Evolutionary conservation across 2,113 vertebrate species (phyloP).

Genomic region (Microcebus griseorufus): DNA sequence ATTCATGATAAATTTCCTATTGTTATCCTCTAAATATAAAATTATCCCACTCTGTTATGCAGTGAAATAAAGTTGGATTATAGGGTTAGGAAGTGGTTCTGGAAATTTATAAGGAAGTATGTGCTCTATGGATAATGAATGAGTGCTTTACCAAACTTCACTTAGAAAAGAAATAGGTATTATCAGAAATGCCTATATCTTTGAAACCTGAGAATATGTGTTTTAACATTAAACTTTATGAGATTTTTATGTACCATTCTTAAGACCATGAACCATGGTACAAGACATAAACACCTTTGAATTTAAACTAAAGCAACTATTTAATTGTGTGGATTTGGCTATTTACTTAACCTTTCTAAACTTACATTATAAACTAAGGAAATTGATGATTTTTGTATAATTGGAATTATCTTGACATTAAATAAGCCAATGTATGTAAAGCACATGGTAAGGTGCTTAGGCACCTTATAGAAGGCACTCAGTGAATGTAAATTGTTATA

Average conservation of each 20-base stretch:
- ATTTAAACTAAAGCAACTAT: not conserved
- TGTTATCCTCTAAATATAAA: not conserved
- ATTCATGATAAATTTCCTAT: not conserved
- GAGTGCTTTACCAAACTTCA: not conserved
- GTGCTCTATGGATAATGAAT: not conserved
- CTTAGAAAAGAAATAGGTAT: not conserved
- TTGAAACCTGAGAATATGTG: not conserved
- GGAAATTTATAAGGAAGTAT: not conserved
- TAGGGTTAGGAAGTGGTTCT: not conserved
- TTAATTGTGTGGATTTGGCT: not conserved
- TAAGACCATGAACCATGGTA: not conserved
- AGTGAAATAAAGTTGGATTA: not conserved
- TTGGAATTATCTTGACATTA: not conserved
- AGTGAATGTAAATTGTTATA: no score
- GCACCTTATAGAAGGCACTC: not conserved
- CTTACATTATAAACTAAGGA: not conserved
- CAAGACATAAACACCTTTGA: not conserved
- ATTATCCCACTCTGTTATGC: not conserved
- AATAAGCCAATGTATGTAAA: not conserved
- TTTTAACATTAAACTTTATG: not conserved
- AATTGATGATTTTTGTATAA: not conserved
- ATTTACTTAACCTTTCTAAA: not conserved
- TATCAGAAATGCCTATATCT: not conserved
- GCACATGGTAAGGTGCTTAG: not conserved
- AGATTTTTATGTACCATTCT: not conserved